These are phyloP conservation scores for Monodelphis domestica DNA, from an alignment of 2,797 vertebrate genomes.

Conservation along the genomic window DNA sequence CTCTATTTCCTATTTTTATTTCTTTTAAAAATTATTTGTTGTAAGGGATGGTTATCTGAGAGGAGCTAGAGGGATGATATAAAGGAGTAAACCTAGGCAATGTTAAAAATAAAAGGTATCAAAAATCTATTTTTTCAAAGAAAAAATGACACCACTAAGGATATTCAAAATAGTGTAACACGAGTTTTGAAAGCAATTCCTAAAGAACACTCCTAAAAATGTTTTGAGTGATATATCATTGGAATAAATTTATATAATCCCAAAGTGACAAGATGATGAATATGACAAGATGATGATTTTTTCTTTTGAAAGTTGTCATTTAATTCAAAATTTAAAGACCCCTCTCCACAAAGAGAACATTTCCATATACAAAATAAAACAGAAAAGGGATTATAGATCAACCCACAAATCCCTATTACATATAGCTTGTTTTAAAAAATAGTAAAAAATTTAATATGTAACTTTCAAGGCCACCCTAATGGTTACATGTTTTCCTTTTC, in stretches of 20 bases:
- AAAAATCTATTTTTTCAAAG: background rate
- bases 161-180: constrained; percentile 3
- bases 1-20: background rate
- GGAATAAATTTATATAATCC: background rate
- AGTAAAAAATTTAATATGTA: too few species aligned
- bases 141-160: background rate
- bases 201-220: background rate
- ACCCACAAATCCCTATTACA: too few species aligned
- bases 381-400: too few species aligned
- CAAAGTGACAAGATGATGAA: too few species aligned
- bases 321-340: too few species aligned
- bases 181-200: constrained; percentile 11
- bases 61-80: background rate
- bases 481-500: too few species aligned
- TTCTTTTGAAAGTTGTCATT: too few species aligned
- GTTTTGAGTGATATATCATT: background rate
- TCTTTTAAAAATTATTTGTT: background rate
- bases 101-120: background rate
- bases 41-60: background rate
- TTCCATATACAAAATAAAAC: too few species aligned
- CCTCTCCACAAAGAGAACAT: too few species aligned
- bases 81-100: background rate
- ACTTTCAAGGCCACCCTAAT: too few species aligned
- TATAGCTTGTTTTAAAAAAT: too few species aligned
- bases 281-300: background rate